Base-by-base conservation (phyloP, 2,113 vertebrate genomes). In the Typhlomys cinereus region DNA sequence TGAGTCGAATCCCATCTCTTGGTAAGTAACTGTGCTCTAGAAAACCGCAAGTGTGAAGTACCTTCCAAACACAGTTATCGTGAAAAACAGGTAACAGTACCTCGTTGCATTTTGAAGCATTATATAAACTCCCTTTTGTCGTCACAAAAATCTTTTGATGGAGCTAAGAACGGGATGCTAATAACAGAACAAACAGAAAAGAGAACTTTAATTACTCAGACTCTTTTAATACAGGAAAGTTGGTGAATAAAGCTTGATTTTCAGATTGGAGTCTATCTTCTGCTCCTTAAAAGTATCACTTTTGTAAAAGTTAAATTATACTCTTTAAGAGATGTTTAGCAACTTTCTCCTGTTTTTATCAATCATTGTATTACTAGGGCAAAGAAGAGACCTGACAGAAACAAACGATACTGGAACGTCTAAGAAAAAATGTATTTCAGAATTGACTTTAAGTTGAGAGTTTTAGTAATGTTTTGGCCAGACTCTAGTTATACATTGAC, bases 41-140 rank as follows among this genome's bases (percentile, higher is more conserved):
- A 54, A 94, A 95, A 94, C 41, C 4, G 29, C 59, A 88, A 92
- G 13, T 54, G 50, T 44, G 52, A 89, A 92, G 57, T 85, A 39
- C 34, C 25, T 74, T 29, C 59, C 52, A 52, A 5, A n/a, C n/a
- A n/a, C n/a, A n/a, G n/a, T n/a, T n/a, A n/a, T n/a, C n/a, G n/a
- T n/a, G n/a, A n/a, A n/a, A n/a, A n/a, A n/a, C n/a, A n/a, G n/a
- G n/a, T n/a, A n/a, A n/a, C n/a, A n/a, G n/a, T n/a, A n/a, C n/a
- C n/a, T n/a, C n/a, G n/a, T n/a, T n/a, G n/a, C n/a, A n/a, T n/a
- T n/a, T n/a, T n/a, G 25, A 91, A 85, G 64, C n/a, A 73, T 21
- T 85, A 50, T 78, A 10, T 39, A 73, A 66, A 41, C n/a, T 39
- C 78, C 20, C 8, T 52, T 80, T 69, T 82, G n/a, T 36, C 59